A percentile compares a stretch with the other conserved stretches of the same genome.
Conservation (phyloP, 37 sponge, comb jelly and placozoan species). For the Beroe forskalii region DNA sequence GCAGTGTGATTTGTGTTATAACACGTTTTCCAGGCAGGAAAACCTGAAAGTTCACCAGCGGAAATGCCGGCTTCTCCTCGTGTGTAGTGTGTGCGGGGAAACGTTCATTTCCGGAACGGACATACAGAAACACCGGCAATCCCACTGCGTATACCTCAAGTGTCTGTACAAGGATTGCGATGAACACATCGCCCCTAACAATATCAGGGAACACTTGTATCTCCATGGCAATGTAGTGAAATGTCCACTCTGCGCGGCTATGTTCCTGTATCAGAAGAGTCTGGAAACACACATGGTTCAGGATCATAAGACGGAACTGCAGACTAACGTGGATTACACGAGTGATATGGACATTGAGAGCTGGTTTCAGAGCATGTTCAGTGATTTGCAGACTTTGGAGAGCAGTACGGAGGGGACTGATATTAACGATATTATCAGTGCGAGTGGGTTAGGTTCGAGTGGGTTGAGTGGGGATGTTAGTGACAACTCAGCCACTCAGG, state of each 20-base stretch:
- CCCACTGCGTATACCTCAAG: slow-evolving; percentile 34
- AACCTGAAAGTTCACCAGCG: slow-evolving; percentile 35
- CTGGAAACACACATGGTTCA: not conserved
- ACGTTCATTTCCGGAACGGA: not conserved
- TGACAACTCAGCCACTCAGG: not conserved
- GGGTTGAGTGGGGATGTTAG: not conserved
- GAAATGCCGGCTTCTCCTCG: slow-evolving; percentile 16
- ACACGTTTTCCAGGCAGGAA: not conserved
- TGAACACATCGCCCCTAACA: not conserved
- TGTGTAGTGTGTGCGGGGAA: slow-evolving; percentile 36
- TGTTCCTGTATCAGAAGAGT: not conserved
- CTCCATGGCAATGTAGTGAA: not conserved
- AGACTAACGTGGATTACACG: not conserved
- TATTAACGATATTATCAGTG: too few relatives aligned
- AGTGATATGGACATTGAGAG: slow-evolving; percentile 15
- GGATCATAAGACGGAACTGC: slow-evolving; percentile 16
- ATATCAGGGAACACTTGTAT: not conserved
- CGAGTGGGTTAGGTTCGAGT: too few relatives aligned
- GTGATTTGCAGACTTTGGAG: not conserved
- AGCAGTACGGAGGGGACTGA: not conserved
- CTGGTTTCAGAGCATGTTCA: slow-evolving; percentile 10
- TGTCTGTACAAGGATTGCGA: slow-evolving; percentile 43
- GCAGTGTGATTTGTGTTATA: slow-evolving; percentile 26
- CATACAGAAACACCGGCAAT: slow-evolving; percentile 45
- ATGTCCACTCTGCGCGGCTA: not conserved